Base-by-base conservation (phyloP, 2,113 vertebrate genomes). In the Enhydra lutris region DNA sequence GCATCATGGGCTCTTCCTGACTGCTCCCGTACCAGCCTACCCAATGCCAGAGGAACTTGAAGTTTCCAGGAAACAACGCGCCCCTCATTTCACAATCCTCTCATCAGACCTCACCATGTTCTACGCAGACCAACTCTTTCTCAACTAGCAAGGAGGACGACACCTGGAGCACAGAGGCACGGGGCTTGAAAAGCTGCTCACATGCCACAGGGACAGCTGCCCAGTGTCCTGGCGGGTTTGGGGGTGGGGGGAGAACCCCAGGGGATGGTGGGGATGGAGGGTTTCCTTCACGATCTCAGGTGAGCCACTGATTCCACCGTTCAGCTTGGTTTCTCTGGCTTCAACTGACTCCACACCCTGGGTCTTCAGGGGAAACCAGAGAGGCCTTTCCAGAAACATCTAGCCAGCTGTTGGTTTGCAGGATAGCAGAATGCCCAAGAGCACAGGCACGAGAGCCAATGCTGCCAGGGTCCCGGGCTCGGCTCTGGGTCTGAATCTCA, bases 71-170 rank as follows among this genome's bases (percentile, higher is more conserved):
- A n/a, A 50, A 65, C 13, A 7, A 14, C 1, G 0, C 7, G 52
- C 29, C 71, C 17, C 39, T 7, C 80, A 50, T 11, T 21, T 36
- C 55, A 47, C 55, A 31, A 34, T 21, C 14, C 80, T 29, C 67
- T 50, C 42, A 47, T 4, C 5, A 6, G 5, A 36, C 18, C 15
- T 15, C 24, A 74, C 91, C 69, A 21, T 8, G 17, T 12, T 21
- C 57, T n/a, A 50, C 3, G 0, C 7, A 76, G 69, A 45, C 23
- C 67, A 31, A 17, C 81, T 7, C 91, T 26, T 2, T 4, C 69
- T 7, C 9, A 5, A 24, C 3, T 1, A 10, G 9, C 84, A 26
- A 36, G 11, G 34, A 52, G 65, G 31, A 12, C 21, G 0, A 18
- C 42, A 7, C 24, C 6, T 2, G 42, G 14, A 63, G 63, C 29